Base-by-base conservation (phyloP, 2,888 invertebrate genomes). In the Sclerodermus sp. region DNA sequence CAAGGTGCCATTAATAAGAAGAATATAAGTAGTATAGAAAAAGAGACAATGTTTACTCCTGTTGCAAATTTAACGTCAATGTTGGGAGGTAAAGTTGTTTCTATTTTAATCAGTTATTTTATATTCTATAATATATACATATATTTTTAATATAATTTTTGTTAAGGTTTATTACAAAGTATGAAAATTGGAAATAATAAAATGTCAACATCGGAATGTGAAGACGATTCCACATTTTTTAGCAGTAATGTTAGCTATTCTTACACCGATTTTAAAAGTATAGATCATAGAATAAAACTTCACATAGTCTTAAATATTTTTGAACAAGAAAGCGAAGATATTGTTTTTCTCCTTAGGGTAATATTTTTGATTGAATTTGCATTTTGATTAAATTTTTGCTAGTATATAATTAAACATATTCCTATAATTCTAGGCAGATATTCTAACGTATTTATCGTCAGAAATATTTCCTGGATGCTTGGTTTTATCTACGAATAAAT, bases 241-340 rank as follows among this genome's bases (percentile, higher is more conserved):
- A 62, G 68, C 8, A 70, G 68, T 18, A 67, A 70, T 15, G 80
- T 82, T 57, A 80, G 82, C 62, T 85, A 83, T 59, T 83, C 81
- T 31, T 84, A 81, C 56, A 79, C 66, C 5, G 79, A 84, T 62
- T 84, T 83, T 47, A 77, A 77, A 50, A 79, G 81, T 56, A 76
- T 84, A 14, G 85, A 85, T 72, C 84, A 84, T 62, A 80, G 85
- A 42, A 73, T 85, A n/a, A 84, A 84, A 64, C 71, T 83, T 2
- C 82, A 82, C 66, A 79, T 85, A 32, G 82, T 82, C 66, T 77
- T 83, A 56, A 78, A 77, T 51, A 75, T 84, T 62, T 84, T 85
- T 58, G 81, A 83, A 55, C 79, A 82, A 52, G 77, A 80, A 49
- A 79, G 79, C 29, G 84, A 85, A 67, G 81, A 82, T 50, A 79